Base-by-base conservation (phyloP, 2,797 vertebrate species). In the Myripristis jacobus region DNA sequence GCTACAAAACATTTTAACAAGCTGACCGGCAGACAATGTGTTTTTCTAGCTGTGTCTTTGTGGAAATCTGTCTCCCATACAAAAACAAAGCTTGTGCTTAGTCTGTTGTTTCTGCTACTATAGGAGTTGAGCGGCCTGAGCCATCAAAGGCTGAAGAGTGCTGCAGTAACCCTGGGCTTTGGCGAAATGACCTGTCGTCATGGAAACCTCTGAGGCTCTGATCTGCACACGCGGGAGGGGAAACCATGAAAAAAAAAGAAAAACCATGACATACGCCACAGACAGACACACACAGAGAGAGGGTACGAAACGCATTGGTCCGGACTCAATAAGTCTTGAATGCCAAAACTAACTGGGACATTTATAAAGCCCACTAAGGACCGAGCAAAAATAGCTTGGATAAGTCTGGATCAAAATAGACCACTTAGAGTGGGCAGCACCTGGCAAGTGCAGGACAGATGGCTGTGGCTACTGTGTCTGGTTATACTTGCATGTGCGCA, bases 401-500 rank as follows among this genome's bases (percentile, higher is more conserved):
- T 76, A 75, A 68, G 72, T 82, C 67, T 55, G 75, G 75, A 77
- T 87, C 80, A 80, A 90, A 92, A 92, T 85, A 88, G 85, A 81
- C 59, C 62, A 53, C 81, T 89, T 72, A 87, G 85, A 83, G 72
- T 47, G 63, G 81, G 83, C 59, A 83, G 86, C 92, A 93, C 92
- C 90, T 93, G 92, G 89, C 77, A 83, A 83, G 69, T 2, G 44
- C 54, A 51, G 81, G 88, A 92, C 91, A 91, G 88, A 92, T 92
- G 92, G 86, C 51, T 74, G 52, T 34, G 77, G 80, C 79, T 66
- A 83, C 83, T 79, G 58, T 52, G 74, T 71, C 66, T 77, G 79
- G 65, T 66, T 60, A 70, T 71, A 71, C 72, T 75, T 72, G 34
- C 48, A 61, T 54, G 66, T 70, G 57, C 61, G 75, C 64, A 44